Percentiles rank a stretch among this genome's conserved stretches.
Conservation (phyloP, 2,113 vertebrate species). For the Barbus barbus region DNA sequence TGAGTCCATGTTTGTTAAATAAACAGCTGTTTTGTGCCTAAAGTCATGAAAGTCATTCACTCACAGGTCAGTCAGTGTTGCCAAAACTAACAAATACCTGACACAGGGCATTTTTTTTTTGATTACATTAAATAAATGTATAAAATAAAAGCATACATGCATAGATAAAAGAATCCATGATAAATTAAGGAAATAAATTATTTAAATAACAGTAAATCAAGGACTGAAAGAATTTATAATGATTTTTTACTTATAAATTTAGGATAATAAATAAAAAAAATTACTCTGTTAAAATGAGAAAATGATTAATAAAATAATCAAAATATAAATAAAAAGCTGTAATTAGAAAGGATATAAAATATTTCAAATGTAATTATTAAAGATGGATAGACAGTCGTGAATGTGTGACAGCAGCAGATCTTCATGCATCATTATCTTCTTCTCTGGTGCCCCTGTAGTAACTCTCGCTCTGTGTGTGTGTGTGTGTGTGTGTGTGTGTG, state of each 20-base stretch:
- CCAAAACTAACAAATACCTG: background rate
- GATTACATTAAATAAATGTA: background rate
- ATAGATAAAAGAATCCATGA: background rate
- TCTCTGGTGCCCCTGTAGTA: too few species aligned
- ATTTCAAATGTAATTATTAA: too few species aligned
- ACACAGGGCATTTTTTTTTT: background rate
- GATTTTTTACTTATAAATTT: too few species aligned
- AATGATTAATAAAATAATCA: too few species aligned
- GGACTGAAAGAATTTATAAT: too few species aligned
- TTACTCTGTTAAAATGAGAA: too few species aligned
- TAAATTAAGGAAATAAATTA: background rate
- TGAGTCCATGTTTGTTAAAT: background rate
- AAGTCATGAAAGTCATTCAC: background rate
- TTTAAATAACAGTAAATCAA: too few species aligned
- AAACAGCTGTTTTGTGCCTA: background rate
- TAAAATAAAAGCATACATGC: background rate
- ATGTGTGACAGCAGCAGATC: too few species aligned
- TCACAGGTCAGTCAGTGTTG: background rate
- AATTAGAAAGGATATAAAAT: too few species aligned
- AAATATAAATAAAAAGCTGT: too few species aligned
- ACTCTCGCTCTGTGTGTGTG: background rate
- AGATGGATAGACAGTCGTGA: too few species aligned
- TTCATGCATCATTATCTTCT: slow-evolving; percentile 55
- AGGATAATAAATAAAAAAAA: too few species aligned
- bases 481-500: background rate